These are phyloP conservation scores for Oncorhynchus keta DNA, from an alignment of 2,113 vertebrate genomes.

Conservation along the genomic window DNA sequence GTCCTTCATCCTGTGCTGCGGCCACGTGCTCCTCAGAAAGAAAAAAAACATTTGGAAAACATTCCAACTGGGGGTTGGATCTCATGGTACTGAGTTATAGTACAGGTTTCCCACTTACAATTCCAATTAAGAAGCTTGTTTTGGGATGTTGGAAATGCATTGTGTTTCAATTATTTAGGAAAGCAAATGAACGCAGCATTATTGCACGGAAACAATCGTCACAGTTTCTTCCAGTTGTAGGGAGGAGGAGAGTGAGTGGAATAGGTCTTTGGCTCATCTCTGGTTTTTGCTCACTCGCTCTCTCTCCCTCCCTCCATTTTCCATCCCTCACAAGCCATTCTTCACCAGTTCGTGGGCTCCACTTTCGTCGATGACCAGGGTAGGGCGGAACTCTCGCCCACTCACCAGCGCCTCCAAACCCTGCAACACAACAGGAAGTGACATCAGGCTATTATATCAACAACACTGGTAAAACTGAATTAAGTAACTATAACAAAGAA, in stretches of 20 bases:
- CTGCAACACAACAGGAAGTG: slow-evolving; percentile 59
- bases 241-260: slow-evolving; percentile 36
- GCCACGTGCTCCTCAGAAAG: slow-evolving; percentile 40
- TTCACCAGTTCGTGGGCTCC: slow-evolving; percentile 87
- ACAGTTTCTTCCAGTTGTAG: slow-evolving; percentile 53
- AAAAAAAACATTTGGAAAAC: background rate
- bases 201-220: slow-evolving; percentile 68
- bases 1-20: slow-evolving; percentile 53
- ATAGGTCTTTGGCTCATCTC: slow-evolving; percentile 32
- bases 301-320: background rate
- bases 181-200: slow-evolving; percentile 21
- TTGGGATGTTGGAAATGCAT: slow-evolving; percentile 1
- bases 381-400: slow-evolving; percentile 79
- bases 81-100: background rate
- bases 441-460: background rate
- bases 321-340: slow-evolving; percentile 77
- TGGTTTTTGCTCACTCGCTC: background rate
- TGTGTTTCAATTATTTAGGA: slow-evolving; percentile 4
- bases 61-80: too few species aligned
- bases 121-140: slow-evolving; percentile 21
- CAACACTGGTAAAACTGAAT: too few species aligned
- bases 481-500: background rate
- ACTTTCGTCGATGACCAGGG: slow-evolving; percentile 80
- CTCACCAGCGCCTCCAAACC: slow-evolving; percentile 84
- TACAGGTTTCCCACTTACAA: slow-evolving; percentile 28